Percentiles rank a stretch among this genome's conserved stretches.
Conservation (phyloP, 2,888 invertebrate genomes). For the Acleris sparsana region DNA sequence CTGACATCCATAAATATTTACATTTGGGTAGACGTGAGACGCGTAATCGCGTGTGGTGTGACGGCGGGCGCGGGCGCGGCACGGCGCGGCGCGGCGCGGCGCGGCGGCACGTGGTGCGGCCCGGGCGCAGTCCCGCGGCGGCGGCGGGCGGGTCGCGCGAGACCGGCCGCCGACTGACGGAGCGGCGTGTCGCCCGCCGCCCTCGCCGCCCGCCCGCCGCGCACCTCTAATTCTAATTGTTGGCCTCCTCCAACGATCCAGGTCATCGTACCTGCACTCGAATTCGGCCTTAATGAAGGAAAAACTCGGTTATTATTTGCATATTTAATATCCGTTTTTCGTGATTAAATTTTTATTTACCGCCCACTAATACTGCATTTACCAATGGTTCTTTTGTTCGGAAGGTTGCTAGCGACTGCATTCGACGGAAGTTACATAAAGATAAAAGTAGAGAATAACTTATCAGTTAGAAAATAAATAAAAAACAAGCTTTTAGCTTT, state of each 20-base stretch:
- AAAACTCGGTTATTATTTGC: slow-evolving; percentile 62
- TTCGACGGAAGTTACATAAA: too few species aligned
- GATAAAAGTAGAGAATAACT: too few species aligned
- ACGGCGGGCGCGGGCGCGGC: slow-evolving; percentile 53
- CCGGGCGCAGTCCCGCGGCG: slow-evolving; percentile 64
- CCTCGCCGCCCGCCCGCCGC: slow-evolving; percentile 49
- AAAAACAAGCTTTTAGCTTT: too few species aligned
- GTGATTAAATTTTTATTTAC: slow-evolving; percentile 55
- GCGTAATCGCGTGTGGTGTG: slow-evolving; percentile 69
- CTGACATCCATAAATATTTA: slow-evolving; percentile 84
- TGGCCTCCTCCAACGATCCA: slow-evolving; percentile 73
- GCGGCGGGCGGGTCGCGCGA: slow-evolving; percentile 61
- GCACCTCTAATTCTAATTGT: slow-evolving; percentile 74
- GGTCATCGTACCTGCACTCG: slow-evolving; percentile 77
- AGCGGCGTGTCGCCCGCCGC: slow-evolving; percentile 44
- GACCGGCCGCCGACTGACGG: slow-evolving; percentile 56
- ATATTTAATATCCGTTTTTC: slow-evolving; percentile 61
- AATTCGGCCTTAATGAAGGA: slow-evolving; percentile 61
- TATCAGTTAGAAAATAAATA: too few species aligned
- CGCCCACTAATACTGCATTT: background rate
- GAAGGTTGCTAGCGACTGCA: too few species aligned
- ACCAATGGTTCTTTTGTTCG: background rate
- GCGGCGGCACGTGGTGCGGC: slow-evolving; percentile 61
- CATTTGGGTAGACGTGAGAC: slow-evolving; percentile 74
- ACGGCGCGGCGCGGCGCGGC: slow-evolving; percentile 49